phyloP scores from a whole-genome alignment of 2,113 vertebrate species.

The Daboia siamensis region DNA sequence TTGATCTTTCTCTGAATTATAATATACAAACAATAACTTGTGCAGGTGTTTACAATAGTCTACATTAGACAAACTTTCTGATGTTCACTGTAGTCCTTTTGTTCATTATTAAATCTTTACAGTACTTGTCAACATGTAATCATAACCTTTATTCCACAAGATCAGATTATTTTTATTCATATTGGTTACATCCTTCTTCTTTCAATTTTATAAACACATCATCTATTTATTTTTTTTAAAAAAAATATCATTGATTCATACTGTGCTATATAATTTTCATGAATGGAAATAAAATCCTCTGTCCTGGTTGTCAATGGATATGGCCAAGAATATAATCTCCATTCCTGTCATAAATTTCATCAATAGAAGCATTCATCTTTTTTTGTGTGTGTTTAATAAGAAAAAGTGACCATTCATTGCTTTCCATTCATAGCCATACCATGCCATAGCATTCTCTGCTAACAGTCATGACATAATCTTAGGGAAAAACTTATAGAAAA shows the following conservation, averaged over 20 bases:
- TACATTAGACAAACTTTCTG: not conserved
- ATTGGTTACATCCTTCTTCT: not conserved
- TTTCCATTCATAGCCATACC: not conserved
- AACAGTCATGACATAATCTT: not conserved
- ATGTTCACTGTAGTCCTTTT: not conserved
- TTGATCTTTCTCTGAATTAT: not conserved
- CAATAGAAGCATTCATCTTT: not conserved
- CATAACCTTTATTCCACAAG: not conserved
- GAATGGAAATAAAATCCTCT: not conserved
- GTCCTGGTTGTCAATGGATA: not conserved
- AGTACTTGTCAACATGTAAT: not conserved
- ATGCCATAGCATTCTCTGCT: not conserved
- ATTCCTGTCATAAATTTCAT: not conserved
- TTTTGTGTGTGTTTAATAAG: not conserved
- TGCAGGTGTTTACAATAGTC: not conserved
- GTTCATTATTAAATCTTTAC: not conserved
- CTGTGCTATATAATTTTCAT: not conserved
- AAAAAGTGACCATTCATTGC: not conserved
- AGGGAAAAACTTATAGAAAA: not conserved
- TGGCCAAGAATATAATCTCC: not conserved
- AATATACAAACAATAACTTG: not conserved
- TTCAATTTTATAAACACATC: not conserved
- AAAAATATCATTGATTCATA: not conserved
- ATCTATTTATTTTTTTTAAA: not conserved
- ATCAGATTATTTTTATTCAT: not conserved